Conservation (phyloP, 2,888 invertebrate species). For the Pharmacophagus antenor region DNA sequence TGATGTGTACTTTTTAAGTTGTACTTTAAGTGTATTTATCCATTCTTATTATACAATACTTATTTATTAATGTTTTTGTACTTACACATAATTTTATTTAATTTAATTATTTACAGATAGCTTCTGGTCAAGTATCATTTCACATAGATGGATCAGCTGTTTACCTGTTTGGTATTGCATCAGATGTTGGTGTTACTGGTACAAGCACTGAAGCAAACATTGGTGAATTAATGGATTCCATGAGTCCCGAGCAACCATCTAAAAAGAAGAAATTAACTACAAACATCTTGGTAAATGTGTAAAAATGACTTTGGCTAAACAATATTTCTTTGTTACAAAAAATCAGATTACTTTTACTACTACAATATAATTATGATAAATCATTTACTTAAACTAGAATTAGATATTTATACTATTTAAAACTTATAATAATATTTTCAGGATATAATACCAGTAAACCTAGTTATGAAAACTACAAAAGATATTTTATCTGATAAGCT, state of each 20-base stretch:
- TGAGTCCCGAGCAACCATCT: conserved; percentile 62
- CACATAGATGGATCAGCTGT: conserved; percentile 83
- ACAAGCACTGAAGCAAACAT: conserved; percentile 75
- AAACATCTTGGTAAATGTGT: conserved; percentile 53
- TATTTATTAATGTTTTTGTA: too few relatives aligned
- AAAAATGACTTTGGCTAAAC: neutral
- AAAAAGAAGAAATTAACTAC: conserved; percentile 70
- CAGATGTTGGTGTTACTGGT: conserved; percentile 79
- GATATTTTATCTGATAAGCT: conserved; percentile 79
- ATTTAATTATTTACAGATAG: conserved; percentile 67
- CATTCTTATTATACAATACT: too few relatives aligned
- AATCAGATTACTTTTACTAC: too few relatives aligned
- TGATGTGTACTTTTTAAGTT: too few relatives aligned
- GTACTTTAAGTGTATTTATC: too few relatives aligned
- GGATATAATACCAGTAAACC: conserved; percentile 82
- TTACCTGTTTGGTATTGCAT: conserved; percentile 83
- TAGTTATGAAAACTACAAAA: conserved; percentile 83
- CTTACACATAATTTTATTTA: neutral
- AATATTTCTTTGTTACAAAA: neutral
- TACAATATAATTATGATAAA: too few relatives aligned
- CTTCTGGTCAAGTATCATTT: conserved; percentile 87
- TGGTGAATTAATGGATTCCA: conserved; percentile 73
- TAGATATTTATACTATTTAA: neutral
- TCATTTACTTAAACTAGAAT: too few relatives aligned
- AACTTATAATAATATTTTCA: conserved; percentile 45